Evolutionary conservation across 2,888 invertebrate species (phyloP).

Genomic region (Hypsopygia costalis): DNA sequence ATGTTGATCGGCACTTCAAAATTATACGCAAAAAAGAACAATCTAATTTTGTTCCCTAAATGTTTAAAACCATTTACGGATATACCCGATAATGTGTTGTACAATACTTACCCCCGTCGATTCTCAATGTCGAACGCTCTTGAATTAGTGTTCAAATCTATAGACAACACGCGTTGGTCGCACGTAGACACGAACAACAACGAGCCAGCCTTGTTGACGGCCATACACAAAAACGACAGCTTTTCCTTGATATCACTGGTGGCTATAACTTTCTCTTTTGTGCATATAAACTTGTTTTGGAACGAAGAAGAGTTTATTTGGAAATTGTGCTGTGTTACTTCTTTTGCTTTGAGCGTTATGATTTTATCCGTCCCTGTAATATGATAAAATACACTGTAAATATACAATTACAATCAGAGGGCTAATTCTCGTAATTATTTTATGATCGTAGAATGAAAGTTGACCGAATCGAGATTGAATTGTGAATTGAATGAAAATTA

Average conservation of each 20-base stretch:
- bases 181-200: conserved; percentile 66
- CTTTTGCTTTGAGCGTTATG: conserved; percentile 54
- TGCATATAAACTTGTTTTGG: conserved; percentile 38
- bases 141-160: conserved; percentile 58
- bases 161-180: conserved; percentile 60
- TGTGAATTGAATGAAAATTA: too few relatives aligned
- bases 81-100: too few relatives aligned
- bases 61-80: too few relatives aligned
- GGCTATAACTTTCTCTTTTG: conserved; percentile 40
- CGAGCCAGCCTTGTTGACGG: conserved; percentile 61
- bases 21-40: too few relatives aligned
- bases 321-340: conserved; percentile 54
- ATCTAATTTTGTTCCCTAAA: too few relatives aligned
- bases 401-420: too few relatives aligned
- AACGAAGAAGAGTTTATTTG: conserved; percentile 33
- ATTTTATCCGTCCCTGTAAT: conserved; percentile 61
- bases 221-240: conserved; percentile 51
- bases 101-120: conserved; percentile 63
- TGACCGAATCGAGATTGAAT: too few relatives aligned
- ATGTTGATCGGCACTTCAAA: too few relatives aligned
- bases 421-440: too few relatives aligned
- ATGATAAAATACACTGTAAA: conserved; percentile 1
- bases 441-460: too few relatives aligned
- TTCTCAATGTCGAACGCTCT: conserved; percentile 64
- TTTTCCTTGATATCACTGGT: conserved; percentile 50